A percentile compares a stretch with the other conserved stretches of the same genome.
phyloP scores from a whole-genome alignment of 2,113 vertebrate genomes.

The Heterochromis multidens region DNA sequence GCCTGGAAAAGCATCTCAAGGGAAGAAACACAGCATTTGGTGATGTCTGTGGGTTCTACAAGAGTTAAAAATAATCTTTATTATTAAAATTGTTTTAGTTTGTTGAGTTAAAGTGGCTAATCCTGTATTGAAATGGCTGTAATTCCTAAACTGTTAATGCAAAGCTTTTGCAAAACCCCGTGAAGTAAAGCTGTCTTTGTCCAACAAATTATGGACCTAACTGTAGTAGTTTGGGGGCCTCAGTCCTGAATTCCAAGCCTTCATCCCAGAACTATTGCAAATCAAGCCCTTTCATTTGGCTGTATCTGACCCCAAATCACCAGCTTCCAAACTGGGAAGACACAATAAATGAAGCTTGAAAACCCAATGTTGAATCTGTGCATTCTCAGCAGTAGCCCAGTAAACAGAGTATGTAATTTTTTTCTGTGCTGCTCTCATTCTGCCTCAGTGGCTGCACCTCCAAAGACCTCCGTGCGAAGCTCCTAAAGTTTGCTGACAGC shows the following conservation, averaged over 20 bases:
- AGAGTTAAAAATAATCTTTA: background rate
- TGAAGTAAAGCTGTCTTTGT: background rate
- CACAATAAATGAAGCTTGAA: background rate
- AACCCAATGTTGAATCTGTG: background rate
- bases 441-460: background rate
- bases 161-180: background rate
- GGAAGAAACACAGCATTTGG: background rate
- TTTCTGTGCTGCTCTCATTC: background rate
- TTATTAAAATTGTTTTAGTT: background rate
- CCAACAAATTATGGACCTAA: background rate
- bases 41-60: background rate
- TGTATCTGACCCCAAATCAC: background rate
- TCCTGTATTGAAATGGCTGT: background rate
- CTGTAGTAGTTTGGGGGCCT: background rate
- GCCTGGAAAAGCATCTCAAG: too few species aligned
- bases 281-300: background rate
- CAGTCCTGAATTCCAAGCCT: background rate
- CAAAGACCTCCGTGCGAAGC: background rate
- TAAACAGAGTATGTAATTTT: background rate
- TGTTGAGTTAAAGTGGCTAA: background rate
- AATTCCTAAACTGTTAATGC: background rate
- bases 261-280: background rate
- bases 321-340: background rate
- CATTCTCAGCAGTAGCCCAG: background rate
- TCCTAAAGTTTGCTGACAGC: slow-evolving; percentile 15